Conservation (phyloP, 2,113 vertebrate genomes). For the Podarcis muralis region DNA sequence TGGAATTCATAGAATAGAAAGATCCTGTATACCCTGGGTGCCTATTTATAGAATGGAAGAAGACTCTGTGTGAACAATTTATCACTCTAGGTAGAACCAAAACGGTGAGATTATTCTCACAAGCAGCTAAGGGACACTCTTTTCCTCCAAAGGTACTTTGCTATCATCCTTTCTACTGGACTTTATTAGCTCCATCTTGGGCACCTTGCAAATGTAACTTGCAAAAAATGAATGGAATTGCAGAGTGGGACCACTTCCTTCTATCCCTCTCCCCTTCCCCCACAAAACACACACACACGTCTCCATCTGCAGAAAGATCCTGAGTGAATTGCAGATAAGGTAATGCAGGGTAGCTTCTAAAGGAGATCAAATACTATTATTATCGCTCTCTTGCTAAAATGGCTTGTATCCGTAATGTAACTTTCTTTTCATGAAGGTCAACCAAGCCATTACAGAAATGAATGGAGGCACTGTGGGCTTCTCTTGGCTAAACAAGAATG, state of each 20-base stretch:
- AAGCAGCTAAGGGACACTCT: background rate
- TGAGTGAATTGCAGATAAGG: slow-evolving; percentile 10
- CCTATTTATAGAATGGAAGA: background rate
- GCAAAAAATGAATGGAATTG: background rate
- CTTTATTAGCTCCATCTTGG: background rate
- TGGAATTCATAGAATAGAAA: background rate
- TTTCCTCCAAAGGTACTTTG: background rate
- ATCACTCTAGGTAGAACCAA: background rate
- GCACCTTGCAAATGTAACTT: background rate
- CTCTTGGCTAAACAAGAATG: background rate
- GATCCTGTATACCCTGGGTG: background rate
- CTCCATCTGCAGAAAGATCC: background rate
- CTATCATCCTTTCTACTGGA: background rate
- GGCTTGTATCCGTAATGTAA: slow-evolving; percentile 10
- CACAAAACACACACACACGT: background rate
- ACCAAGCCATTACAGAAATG: background rate
- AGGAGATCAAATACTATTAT: background rate
- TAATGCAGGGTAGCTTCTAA: slow-evolving; percentile 13
- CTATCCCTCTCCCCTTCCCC: fast-evolving
- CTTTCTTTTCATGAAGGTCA: background rate
- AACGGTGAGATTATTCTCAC: background rate
- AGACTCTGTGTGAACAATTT: slow-evolving; percentile 9
- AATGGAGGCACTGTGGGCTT: background rate
- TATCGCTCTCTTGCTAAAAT: background rate
- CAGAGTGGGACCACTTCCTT: fast-evolving